A percentile compares a stretch with the other conserved stretches of the same genome.
phyloP scores from a whole-genome alignment of 2,113 vertebrate species.

The Rhabdomys dilectus region DNA sequence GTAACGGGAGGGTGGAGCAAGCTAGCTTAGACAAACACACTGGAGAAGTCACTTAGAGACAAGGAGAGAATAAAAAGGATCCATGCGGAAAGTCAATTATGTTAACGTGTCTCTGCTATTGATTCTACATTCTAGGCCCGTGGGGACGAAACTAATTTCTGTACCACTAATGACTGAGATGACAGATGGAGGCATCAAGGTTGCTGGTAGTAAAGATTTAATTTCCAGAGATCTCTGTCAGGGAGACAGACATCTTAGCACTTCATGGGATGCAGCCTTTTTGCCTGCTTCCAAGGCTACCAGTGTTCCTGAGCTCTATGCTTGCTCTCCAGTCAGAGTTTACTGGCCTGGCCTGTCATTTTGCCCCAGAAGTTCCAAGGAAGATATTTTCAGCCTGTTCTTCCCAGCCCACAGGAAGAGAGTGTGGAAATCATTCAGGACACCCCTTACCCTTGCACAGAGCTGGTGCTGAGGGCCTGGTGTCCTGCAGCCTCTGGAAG shows the following conservation, averaged over 20 bases:
- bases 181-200: accelerated
- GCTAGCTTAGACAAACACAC: not conserved
- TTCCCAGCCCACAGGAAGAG: conserved; percentile 4
- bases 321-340: accelerated
- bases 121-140: not conserved
- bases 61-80: not conserved
- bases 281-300: accelerated
- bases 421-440: conserved; percentile 68
- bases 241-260: accelerated
- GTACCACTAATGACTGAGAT: not conserved
- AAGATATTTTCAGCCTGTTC: accelerated
- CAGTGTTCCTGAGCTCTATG: accelerated
- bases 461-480: conserved; percentile 17
- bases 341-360: accelerated
- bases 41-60: not conserved
- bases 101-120: not conserved
- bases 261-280: accelerated
- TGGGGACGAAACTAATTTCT: not conserved
- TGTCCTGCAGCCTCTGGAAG: conserved; percentile 54
- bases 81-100: not conserved
- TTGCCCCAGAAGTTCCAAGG: not conserved
- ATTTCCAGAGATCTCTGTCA: not conserved
- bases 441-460: conserved; percentile 20
- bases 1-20: not conserved
- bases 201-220: accelerated